Percentiles rank a stretch among this genome's conserved stretches.
These are phyloP conservation scores for Burhinus oedicnemus DNA, from an alignment of 2,113 vertebrate genomes.

Conservation along the genomic window DNA sequence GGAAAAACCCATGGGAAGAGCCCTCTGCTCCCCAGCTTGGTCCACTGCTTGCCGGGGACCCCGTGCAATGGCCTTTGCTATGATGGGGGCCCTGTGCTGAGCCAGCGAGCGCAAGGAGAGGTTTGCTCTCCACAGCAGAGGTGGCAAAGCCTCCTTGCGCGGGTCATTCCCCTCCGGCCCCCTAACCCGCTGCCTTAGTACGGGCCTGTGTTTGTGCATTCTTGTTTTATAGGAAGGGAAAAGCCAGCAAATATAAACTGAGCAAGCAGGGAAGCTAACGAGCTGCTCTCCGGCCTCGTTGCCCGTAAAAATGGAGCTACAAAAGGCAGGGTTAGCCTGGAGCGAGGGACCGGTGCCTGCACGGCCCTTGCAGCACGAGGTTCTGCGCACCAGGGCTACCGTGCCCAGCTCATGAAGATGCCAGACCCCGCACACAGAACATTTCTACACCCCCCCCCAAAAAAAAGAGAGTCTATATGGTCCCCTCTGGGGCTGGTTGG, in stretches of 20 bases:
- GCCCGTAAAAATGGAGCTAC: neutral
- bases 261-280: neutral
- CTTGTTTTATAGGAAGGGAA: neutral
- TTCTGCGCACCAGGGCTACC: neutral
- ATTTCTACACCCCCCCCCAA: neutral
- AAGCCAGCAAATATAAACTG: neutral
- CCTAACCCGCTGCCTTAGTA: neutral
- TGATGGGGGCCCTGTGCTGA: fast-evolving
- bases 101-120: neutral
- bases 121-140: neutral
- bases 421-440: neutral
- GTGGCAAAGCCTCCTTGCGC: neutral
- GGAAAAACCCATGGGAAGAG: neutral
- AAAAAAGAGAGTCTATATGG: neutral
- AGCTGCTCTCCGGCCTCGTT: too few relatives aligned
- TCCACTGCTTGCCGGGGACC: neutral
- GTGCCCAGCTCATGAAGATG: neutral
- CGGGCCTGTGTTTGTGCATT: neutral
- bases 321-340: neutral
- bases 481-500: neutral
- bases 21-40: neutral
- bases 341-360: neutral
- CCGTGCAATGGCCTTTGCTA: neutral
- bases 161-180: neutral
- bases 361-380: neutral